phyloP scores from a whole-genome alignment of 2,113 vertebrate species.

The Brachirus orientalis region DNA sequence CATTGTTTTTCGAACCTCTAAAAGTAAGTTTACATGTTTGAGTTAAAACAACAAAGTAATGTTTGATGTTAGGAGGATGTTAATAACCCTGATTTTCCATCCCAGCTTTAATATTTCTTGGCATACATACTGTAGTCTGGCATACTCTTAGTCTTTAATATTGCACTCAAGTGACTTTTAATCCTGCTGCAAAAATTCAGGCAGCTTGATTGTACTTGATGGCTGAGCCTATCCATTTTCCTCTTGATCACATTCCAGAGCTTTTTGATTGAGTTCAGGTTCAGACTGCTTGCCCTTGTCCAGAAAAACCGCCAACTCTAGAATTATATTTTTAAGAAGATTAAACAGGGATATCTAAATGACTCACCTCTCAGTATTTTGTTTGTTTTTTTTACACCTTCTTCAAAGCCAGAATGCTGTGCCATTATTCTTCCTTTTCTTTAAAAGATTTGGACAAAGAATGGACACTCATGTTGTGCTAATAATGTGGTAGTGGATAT shows the following conservation, averaged over 20 bases:
- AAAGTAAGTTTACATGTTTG: too few species aligned
- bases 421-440: neutral
- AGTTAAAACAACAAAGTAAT: neutral
- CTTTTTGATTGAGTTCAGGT: neutral
- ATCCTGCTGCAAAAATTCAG: neutral
- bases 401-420: neutral
- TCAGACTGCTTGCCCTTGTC: constrained; percentile 32
- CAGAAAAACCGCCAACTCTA: constrained; percentile 22
- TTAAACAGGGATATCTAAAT: neutral
- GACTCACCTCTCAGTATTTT: neutral
- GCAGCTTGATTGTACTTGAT: neutral
- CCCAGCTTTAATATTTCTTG: neutral
- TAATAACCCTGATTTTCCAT: neutral
- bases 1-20: too few species aligned
- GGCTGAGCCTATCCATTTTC: neutral
- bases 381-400: neutral
- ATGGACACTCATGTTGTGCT: too few species aligned
- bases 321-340: neutral
- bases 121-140: too few species aligned
- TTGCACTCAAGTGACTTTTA: neutral
- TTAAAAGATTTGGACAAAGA: neutral
- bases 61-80: neutral
- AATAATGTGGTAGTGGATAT: too few species aligned
- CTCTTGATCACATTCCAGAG: constrained; percentile 13
- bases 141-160: neutral